Evolutionary conservation across 1,140 invertebrate species (phyloP).

Genomic region (Aphis gossypii): DNA sequence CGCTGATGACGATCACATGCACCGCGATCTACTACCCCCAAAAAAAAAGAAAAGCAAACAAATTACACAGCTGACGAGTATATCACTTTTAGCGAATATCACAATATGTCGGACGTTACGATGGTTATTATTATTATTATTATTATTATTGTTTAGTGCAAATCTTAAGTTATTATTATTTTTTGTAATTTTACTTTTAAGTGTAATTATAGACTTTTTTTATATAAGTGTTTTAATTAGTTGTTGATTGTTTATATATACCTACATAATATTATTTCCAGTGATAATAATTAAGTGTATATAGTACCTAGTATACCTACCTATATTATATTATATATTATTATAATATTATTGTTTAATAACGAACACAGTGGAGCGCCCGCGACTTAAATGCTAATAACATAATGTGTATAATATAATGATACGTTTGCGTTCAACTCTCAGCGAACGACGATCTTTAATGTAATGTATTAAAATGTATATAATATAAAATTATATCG

Average conservation of each 20-base stretch:
- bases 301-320: background rate
- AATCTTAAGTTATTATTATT: slow-evolving; percentile 2
- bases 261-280: slow-evolving; percentile 27
- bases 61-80: background rate
- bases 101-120: background rate
- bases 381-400: slow-evolving; percentile 17
- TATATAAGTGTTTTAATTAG: slow-evolving; percentile 34
- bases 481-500: background rate
- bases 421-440: background rate
- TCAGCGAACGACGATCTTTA: slow-evolving; percentile 24
- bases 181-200: slow-evolving; percentile 4
- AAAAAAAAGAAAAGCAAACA: too few relatives aligned
- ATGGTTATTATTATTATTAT: background rate
- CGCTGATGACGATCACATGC: background rate
- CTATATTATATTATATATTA: background rate
- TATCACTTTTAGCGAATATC: background rate
- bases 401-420: background rate
- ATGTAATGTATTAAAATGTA: background rate
- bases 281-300: slow-evolving; percentile 45
- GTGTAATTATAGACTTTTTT: slow-evolving; percentile 23
- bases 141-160: slow-evolving; percentile 24
- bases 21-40: background rate
- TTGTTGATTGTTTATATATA: slow-evolving; percentile 36
- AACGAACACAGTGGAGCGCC: background rate
- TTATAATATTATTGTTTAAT: background rate